Percentiles rank a stretch among this genome's conserved stretches.
Conservation (phyloP, 1,140 invertebrate species). For the Camponotus vicinus region DNA sequence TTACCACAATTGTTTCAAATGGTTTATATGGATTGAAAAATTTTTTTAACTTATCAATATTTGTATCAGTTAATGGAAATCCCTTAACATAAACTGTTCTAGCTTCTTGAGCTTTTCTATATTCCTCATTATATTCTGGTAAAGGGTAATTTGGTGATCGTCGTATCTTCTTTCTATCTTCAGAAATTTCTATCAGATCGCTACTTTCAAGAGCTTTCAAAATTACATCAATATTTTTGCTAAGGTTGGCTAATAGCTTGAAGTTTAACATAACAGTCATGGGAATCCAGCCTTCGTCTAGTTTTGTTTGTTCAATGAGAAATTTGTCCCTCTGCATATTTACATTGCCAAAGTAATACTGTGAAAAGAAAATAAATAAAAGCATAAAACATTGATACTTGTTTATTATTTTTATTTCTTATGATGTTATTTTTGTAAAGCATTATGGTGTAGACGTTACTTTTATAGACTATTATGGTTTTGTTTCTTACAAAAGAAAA, state of each 20-base stretch:
- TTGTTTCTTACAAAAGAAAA: background rate
- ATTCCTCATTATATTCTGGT: conserved; percentile 94
- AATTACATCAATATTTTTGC: conserved; percentile 90
- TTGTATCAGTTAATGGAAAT: conserved; percentile 90
- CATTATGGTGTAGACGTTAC: background rate
- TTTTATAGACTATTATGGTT: background rate
- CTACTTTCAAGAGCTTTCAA: conserved; percentile 92
- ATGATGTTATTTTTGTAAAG: background rate
- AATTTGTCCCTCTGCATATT: conserved; percentile 97
- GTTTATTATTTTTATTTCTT: background rate
- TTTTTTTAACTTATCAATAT: conserved; percentile 91
- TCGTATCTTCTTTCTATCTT: conserved; percentile 94
- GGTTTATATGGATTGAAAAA: conserved; percentile 91
- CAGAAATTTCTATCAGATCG: conserved; percentile 93
- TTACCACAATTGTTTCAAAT: conserved; percentile 91
- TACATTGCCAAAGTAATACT: conserved; percentile 95
- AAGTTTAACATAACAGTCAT: conserved; percentile 95
- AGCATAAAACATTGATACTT: conserved; percentile 1
- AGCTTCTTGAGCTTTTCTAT: conserved; percentile 91
- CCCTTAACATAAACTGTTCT: conserved; percentile 96
- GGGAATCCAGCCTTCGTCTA: conserved; percentile 96
- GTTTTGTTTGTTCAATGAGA: conserved; percentile 91
- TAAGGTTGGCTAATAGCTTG: conserved; percentile 93
- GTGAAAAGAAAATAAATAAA: conserved; percentile 70
- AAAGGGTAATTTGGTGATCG: conserved; percentile 92